A percentile compares a stretch with the other conserved stretches of the same genome.
Evolutionary conservation across 2,797 vertebrate genomes (phyloP).

Genomic region (Myoxocephalus aenaeus): DNA sequence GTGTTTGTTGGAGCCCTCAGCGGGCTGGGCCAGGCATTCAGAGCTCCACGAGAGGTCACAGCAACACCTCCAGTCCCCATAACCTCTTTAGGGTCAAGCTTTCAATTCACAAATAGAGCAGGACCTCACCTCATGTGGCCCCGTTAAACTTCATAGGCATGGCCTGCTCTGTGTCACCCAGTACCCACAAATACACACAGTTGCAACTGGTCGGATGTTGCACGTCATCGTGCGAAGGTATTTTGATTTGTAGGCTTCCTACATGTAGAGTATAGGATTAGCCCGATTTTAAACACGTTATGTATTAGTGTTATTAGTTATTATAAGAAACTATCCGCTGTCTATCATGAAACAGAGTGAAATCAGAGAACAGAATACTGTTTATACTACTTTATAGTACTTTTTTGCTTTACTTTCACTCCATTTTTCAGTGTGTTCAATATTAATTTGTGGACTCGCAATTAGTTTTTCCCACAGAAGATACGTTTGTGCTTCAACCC

Average conservation of each 20-base stretch:
- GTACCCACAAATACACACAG: constrained; percentile 42
- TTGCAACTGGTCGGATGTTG: constrained; percentile 25
- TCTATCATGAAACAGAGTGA: neutral
- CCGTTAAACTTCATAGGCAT: constrained; percentile 54
- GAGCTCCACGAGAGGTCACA: constrained; percentile 59
- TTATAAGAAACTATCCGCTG: neutral
- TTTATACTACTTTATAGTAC: too few species aligned
- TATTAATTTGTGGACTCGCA: neutral
- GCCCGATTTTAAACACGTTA: neutral
- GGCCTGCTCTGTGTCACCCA: constrained; percentile 51
- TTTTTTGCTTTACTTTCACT: neutral
- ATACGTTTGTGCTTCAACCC: neutral
- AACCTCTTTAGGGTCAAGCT: constrained; percentile 69
- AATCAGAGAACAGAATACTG: neutral
- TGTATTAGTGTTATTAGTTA: neutral
- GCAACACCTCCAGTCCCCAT: constrained; percentile 64
- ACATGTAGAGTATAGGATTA: neutral
- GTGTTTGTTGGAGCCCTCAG: constrained; percentile 52
- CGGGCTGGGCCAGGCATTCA: constrained; percentile 25
- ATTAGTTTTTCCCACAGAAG: neutral
- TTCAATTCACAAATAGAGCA: constrained; percentile 60
- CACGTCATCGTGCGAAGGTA: neutral
- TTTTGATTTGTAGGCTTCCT: neutral
- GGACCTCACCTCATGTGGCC: constrained; percentile 72
- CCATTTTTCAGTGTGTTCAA: neutral